Conservation (phyloP, 2,113 vertebrate genomes). For the Pampusana beccarii region DNA sequence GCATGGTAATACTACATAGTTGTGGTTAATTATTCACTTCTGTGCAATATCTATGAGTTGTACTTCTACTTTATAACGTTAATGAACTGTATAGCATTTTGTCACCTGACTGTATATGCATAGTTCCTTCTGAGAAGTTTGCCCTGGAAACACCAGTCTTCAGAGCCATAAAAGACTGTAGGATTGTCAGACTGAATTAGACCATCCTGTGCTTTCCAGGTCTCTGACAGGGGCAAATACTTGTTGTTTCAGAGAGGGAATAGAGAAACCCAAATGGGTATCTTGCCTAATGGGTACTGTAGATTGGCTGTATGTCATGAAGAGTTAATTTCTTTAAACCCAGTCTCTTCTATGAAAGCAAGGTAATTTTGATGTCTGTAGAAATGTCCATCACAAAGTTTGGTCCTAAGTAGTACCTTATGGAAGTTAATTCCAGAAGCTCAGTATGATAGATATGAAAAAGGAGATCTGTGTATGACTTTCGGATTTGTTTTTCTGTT, state of each 20-base stretch:
- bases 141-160: background rate
- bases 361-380: background rate
- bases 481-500: background rate
- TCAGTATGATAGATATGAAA: background rate
- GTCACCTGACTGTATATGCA: background rate
- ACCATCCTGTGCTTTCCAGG: background rate
- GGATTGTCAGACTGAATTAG: background rate
- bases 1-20: background rate
- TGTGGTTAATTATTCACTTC: background rate
- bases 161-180: background rate
- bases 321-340: background rate
- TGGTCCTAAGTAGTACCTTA: background rate
- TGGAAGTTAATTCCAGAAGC: background rate
- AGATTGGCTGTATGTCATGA: background rate
- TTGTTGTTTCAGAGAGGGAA: background rate
- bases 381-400: background rate
- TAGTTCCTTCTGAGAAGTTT: background rate
- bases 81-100: accelerated
- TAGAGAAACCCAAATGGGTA: background rate
- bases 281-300: background rate
- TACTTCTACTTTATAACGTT: background rate
- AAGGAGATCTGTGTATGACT: background rate
- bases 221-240: background rate
- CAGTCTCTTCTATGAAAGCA: background rate
- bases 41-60: background rate